phyloP scores from a whole-genome alignment of 2,797 vertebrate species.

The Ptychobarbus kaznakovi region DNA sequence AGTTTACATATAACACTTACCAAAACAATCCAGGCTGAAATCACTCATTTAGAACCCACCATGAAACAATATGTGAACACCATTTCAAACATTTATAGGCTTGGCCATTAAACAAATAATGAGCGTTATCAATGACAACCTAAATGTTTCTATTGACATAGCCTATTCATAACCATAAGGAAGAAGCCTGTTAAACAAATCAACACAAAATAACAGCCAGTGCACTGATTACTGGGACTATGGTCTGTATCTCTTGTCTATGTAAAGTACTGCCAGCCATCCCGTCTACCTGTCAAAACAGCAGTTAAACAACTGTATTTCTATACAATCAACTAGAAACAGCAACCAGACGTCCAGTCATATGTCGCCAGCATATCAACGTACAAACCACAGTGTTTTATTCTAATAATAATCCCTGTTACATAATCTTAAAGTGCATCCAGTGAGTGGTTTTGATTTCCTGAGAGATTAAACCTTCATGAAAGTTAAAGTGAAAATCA shows the following conservation, averaged over 20 bases:
- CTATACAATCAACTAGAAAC: neutral
- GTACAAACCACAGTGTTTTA: neutral
- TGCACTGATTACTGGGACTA: neutral
- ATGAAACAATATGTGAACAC: neutral
- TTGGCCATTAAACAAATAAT: neutral
- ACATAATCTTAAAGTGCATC: slow-evolving; percentile 17
- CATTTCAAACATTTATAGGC: neutral
- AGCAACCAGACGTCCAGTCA: neutral
- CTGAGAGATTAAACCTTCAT: slow-evolving; percentile 18
- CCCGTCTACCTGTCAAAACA: slow-evolving; percentile 3
- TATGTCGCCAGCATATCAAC: neutral
- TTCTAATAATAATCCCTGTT: slow-evolving; percentile 21
- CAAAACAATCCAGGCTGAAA: neutral
- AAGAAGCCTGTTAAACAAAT: neutral
- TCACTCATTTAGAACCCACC: neutral
- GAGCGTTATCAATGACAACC: neutral
- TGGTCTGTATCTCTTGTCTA: neutral
- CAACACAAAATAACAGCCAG: neutral
- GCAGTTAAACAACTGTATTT: neutral
- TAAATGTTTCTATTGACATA: neutral
- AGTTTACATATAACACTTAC: neutral
- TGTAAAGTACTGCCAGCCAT: neutral
- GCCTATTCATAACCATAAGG: neutral
- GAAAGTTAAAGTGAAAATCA: slow-evolving; percentile 14
- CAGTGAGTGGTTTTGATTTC: slow-evolving; percentile 20